Conservation (phyloP, 2,797 vertebrate species). For the Chaunax sp. region DNA sequence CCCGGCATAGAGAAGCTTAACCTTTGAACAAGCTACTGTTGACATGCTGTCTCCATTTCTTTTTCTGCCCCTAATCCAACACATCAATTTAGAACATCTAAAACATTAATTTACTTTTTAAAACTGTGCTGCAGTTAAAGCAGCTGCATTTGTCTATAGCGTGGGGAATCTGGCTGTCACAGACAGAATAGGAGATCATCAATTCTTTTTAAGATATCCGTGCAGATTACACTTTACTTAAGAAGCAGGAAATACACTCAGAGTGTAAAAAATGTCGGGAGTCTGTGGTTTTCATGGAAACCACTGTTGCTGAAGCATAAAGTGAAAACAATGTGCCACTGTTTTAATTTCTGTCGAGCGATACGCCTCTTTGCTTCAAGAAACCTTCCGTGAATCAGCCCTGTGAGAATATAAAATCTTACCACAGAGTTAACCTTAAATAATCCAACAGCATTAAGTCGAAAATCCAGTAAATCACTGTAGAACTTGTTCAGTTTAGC, state of each 20-base stretch:
- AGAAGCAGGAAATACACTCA: no score
- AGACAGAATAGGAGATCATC: no score
- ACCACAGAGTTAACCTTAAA: constrained; percentile 2
- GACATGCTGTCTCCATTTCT: constrained; percentile 19
- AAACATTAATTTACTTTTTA: constrained; percentile 1
- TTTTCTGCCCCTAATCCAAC: constrained; percentile 18
- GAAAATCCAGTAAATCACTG: neutral
- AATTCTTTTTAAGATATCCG: neutral
- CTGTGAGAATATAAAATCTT: constrained; percentile 4
- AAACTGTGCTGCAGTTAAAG: constrained; percentile 3
- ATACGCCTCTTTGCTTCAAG: no score
- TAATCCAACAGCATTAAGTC: neutral
- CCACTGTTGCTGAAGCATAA: no score
- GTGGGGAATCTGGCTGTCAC: no score
- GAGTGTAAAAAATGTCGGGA: no score
- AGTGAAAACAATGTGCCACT: no score
- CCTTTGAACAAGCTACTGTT: constrained; percentile 35
- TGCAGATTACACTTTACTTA: no score
- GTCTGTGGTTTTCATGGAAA: no score
- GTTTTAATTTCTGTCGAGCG: no score
- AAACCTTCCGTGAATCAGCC: no score
- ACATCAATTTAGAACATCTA: neutral
- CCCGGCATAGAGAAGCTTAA: constrained; percentile 43
- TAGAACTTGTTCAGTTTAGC: neutral
- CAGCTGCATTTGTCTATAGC: neutral